Evolutionary conservation across 2,797 vertebrate genomes (phyloP).

Genomic region (Vespertilio murinus): DNA sequence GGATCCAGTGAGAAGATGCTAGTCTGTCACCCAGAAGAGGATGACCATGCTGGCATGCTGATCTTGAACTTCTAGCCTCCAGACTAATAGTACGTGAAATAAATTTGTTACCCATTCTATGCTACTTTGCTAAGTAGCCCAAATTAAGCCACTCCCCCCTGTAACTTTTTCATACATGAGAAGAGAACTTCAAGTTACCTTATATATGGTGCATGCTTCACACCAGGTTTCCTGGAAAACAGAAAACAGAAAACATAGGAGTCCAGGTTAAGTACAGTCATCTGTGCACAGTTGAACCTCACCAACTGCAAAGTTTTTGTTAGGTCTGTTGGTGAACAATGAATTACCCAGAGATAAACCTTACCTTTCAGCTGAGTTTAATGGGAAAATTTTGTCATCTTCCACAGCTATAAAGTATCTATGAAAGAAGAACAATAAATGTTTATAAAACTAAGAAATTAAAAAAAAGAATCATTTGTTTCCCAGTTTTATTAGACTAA

Average conservation of each 20-base stretch:
- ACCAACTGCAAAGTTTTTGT: neutral
- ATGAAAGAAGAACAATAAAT: slow-evolving; percentile 58
- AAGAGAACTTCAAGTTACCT: slow-evolving; percentile 84
- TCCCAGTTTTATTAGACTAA: slow-evolving; percentile 24
- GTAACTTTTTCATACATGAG: neutral
- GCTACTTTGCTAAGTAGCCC: neutral
- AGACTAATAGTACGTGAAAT: neutral
- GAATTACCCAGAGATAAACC: slow-evolving; percentile 40
- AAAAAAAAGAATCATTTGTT: neutral
- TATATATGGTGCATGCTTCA: slow-evolving; percentile 90
- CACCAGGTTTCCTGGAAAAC: slow-evolving; percentile 81
- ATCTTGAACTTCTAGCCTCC: neutral
- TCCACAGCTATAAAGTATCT: slow-evolving; percentile 93
- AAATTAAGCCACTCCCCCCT: neutral
- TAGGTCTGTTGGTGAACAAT: slow-evolving; percentile 3
- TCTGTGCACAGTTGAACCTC: neutral
- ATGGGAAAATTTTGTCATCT: slow-evolving; percentile 87
- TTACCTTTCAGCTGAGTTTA: slow-evolving; percentile 89
- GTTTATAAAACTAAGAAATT: slow-evolving; percentile 38
- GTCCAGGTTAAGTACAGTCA: slow-evolving; percentile 45
- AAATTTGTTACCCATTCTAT: neutral
- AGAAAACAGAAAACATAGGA: slow-evolving; percentile 65
- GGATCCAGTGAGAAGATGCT: neutral
- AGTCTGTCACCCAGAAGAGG: neutral
- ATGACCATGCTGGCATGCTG: neutral